These are phyloP conservation scores for Vultur gryphus DNA, from an alignment of 2,797 vertebrate species.

Conservation along the genomic window DNA sequence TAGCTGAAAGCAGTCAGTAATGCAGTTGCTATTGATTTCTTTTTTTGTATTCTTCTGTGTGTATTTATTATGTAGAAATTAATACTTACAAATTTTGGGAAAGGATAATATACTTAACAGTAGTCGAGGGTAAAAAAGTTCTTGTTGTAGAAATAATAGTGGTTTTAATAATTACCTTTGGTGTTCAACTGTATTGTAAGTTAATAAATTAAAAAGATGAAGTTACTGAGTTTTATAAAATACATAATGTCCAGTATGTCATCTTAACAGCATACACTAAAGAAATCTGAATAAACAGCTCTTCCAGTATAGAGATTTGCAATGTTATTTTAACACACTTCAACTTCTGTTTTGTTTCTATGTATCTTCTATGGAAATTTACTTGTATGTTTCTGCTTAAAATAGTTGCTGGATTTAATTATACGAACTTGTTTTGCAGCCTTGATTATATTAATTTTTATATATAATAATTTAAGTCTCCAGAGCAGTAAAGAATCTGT, in stretches of 20 bases:
- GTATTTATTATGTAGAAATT: not conserved
- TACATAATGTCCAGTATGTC: not conserved
- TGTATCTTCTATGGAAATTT: not conserved
- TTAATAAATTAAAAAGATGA: not conserved
- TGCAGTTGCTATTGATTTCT: not conserved
- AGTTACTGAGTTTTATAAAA: not conserved
- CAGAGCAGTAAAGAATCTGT: not conserved
- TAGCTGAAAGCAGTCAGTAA: not conserved
- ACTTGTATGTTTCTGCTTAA: not conserved
- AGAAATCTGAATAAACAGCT: not conserved
- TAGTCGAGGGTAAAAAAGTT: not conserved
- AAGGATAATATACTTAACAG: not conserved
- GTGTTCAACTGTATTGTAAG: not conserved
- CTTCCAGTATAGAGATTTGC: not conserved
- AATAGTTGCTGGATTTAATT: not conserved
- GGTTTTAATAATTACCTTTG: not conserved
- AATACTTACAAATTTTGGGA: not conserved
- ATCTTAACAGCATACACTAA: not conserved
- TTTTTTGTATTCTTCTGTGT: not conserved
- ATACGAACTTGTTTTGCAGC: not conserved
- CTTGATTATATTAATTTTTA: not conserved
- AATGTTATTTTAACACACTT: not conserved
- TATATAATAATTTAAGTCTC: not conserved
- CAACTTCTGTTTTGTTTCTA: not conserved
- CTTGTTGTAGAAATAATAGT: not conserved